Base-by-base conservation (phyloP, 2,797 vertebrate species). In the Chelonia mydas region DNA sequence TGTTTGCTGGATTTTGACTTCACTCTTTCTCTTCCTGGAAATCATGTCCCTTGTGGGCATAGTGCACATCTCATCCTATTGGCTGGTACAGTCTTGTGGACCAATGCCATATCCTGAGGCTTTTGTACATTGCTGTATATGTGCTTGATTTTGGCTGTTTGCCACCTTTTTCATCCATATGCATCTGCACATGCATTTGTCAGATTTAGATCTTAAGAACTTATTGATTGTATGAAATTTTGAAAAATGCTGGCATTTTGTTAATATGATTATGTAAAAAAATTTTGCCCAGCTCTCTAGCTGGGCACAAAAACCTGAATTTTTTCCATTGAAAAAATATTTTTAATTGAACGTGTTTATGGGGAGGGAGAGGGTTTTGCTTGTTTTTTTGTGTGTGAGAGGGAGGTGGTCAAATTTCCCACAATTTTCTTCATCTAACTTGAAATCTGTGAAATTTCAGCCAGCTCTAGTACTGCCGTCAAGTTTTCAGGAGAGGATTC, bases 111-210 rank as follows among this genome's bases (percentile, higher is more conserved):
- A 82, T 27, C 54, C 41, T 68, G 76, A 84, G 76, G 21, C 3
- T n/a, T 6, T 7, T 77, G 41, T 31, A 28, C 27, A 31, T 77
- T 49, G 28, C 74, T 77, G 74, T 17, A 31, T 19, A 53, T 19
- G 31, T 25, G 15, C 9, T 17, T 41, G 41, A 16, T 3, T 11
- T 68, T 7, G 23, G 10, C 12, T 65, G 7, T 3, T 19, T 92
- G 88, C 31, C 37, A 11, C 13, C 86, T 19, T n/a, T 95, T 94
- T 87, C 65, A 31, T 81, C 72, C 91, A 61, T 37, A 11, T 7
- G 28, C 12, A 27, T 80, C 11, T 50, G 5, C 0, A 1, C 0
- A 4, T 86, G 7, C 57, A 47, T 61, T 76, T 31, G 7, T 88
- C n/a, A 77, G 68, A 65, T 92, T 89, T 88, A 93, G 87, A 49